Conservation (phyloP, 2,113 vertebrate genomes). For the Rhodinocichla rosea region DNA sequence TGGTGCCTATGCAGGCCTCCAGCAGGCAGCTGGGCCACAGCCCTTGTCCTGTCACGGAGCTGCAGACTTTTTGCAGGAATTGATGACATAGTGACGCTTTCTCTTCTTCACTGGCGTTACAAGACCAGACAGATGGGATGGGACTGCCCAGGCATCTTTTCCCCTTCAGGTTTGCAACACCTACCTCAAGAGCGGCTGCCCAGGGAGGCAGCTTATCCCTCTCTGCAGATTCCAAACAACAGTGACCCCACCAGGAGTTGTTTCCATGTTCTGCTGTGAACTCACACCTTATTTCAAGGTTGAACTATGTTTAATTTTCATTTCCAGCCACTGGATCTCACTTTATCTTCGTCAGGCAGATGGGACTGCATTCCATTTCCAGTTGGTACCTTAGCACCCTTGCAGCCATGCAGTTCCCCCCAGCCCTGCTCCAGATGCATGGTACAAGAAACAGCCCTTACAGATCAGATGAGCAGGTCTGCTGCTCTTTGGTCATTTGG, state of each 20-base stretch:
- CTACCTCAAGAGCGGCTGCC: background rate
- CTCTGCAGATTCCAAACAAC: background rate
- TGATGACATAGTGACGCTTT: accelerated
- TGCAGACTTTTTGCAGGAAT: background rate
- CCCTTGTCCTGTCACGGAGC: background rate
- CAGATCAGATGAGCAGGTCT: background rate
- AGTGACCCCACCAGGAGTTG: background rate
- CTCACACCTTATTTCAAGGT: background rate
- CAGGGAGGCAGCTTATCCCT: background rate
- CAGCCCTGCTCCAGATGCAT: background rate
- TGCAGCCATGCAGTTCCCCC: background rate
- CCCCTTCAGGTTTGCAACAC: background rate
- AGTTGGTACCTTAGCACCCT: background rate
- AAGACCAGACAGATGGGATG: background rate
- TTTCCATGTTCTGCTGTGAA: background rate
- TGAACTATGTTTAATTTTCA: background rate
- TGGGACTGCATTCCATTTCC: background rate
- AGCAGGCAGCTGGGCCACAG: background rate
- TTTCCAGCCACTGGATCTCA: background rate
- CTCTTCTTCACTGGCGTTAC: background rate
- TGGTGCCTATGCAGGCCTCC: background rate
- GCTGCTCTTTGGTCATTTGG: background rate
- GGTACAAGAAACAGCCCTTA: background rate
- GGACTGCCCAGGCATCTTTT: background rate
- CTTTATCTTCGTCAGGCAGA: background rate